Base-by-base conservation (phyloP, 2,797 vertebrate species). In the Leuciscus waleckii region DNA sequence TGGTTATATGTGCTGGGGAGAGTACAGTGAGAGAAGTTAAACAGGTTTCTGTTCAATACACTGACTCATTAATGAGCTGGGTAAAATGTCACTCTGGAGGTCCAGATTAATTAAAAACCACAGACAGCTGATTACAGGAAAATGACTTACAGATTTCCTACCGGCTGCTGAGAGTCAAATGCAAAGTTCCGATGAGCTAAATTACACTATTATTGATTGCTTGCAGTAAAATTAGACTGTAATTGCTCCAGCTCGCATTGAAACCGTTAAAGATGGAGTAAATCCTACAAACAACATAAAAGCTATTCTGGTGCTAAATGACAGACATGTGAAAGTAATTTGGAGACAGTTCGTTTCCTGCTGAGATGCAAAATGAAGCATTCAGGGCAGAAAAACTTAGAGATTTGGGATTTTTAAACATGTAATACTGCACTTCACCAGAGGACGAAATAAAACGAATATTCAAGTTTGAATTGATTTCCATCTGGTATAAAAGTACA, bases 51-150 rank as follows among this genome's bases (percentile, higher is more conserved):
- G 43, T 35, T 85, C 71, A 58, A 35, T 84, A 39, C 75, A 49
- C 61, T 87, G 86, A 85, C 88, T 91, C 87, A 88, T 91, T 93
- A 93, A 92, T 90, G 90, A 92, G 91, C 90, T 87, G 86, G 85
- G 86, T 87, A 94, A 94, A 93, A 94, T 93, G 93, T 93, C 92
- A 94, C 67, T 35, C 26, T 89, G 89, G 87, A 90, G 93, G 89
- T 93, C 90, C 73, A 89, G 88, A 91, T 92, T 92, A 93, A 94
- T 92, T 92, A 89, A 93, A 91, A 88, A 92, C 87, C 79, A 61
- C 69, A 82, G 89, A 94, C 29, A 83, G 91, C 87, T 93, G 93
- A 94, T 94, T 94, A 93, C 89, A 90, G 90, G 90, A 90, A 92
- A 93, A 92, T 92, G 88, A 92, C 90, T 91, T 84, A 84, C 89